Evolutionary conservation across 2,797 vertebrate species (phyloP).

Genomic region (Lemur catta): DNA sequence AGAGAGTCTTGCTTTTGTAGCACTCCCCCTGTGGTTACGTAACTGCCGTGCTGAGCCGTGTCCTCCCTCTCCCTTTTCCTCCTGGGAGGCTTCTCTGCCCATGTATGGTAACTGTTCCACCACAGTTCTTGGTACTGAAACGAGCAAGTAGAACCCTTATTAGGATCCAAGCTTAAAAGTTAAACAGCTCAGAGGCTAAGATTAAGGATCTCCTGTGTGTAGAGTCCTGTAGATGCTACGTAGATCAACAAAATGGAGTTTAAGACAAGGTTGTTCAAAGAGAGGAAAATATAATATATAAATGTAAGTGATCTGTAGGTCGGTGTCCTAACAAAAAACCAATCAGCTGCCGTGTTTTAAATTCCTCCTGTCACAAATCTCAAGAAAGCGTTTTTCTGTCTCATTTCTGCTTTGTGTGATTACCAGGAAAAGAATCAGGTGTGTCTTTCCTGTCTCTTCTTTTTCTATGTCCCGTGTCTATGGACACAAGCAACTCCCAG

Average conservation of each 20-base stretch:
- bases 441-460: background rate
- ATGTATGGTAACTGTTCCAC: constrained; percentile 79
- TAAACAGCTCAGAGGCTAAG: constrained; percentile 43
- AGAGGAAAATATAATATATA: background rate
- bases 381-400: background rate
- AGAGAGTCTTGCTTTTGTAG: constrained; percentile 48
- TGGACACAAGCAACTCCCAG: background rate
- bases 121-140: background rate
- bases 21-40: constrained; percentile 65
- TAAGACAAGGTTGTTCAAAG: background rate
- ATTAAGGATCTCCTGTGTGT: constrained; percentile 28
- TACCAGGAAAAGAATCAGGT: background rate
- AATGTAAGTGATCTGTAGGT: background rate
- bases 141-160: constrained; percentile 57
- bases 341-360: background rate
- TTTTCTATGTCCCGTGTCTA: background rate
- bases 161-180: constrained; percentile 54
- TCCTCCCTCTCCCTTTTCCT: constrained; percentile 48
- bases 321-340: background rate
- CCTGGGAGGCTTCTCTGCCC: constrained; percentile 69
- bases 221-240: background rate
- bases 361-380: background rate
- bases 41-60: constrained; percentile 28
- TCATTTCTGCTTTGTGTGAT: background rate
- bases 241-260: background rate